Conservation (phyloP, 2,113 vertebrate species). For the Pomatostomus ruficeps region DNA sequence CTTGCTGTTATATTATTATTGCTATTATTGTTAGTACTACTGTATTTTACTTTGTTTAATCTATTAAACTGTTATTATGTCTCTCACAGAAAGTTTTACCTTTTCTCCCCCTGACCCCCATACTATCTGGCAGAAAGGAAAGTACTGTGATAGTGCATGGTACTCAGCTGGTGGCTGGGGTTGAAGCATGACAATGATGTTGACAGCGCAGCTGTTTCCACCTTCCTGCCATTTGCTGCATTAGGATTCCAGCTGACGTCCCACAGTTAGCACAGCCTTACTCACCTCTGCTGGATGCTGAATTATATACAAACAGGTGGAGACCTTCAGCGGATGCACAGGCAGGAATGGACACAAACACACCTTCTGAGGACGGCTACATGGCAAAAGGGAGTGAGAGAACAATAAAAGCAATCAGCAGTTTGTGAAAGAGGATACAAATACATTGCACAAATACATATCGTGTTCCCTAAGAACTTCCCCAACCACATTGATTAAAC, state of each 20-base stretch:
- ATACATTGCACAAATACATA: not conserved
- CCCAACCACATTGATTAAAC: not conserved
- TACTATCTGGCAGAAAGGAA: not conserved
- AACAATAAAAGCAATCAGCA: not conserved
- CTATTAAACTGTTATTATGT: not conserved
- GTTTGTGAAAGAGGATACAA: not conserved
- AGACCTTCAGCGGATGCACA: constrained; percentile 81
- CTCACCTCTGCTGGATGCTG: constrained; percentile 97
- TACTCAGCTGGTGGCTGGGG: not conserved
- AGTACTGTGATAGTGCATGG: fast-evolving
- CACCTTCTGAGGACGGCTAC: constrained; percentile 92
- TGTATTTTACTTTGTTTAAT: not conserved
- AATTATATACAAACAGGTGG: constrained; percentile 89
- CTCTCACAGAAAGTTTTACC: not conserved
- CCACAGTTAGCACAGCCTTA: not conserved
- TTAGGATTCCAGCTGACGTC: not conserved
- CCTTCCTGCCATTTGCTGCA: not conserved
- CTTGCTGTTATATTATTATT: not conserved
- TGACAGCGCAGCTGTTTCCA: not conserved
- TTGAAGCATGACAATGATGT: not conserved
- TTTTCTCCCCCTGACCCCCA: not conserved
- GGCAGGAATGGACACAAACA: constrained; percentile 95
- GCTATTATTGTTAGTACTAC: not conserved
- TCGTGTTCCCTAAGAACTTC: not conserved
- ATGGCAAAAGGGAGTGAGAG: constrained; percentile 1